Evolutionary conservation across 2,888 invertebrate genomes (phyloP).

Genomic region (Villa cingulata): DNA sequence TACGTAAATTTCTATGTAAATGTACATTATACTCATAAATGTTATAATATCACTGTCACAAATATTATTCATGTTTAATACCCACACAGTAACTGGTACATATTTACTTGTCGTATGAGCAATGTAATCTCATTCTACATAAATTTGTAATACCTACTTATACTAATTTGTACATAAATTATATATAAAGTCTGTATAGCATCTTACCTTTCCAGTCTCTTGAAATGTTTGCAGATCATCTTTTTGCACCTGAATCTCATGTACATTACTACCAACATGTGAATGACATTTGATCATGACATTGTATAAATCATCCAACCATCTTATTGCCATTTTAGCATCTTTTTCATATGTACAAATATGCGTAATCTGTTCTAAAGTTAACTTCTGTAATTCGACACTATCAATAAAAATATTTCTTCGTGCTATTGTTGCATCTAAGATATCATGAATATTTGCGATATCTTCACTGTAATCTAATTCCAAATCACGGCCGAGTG

Average conservation of each 20-base stretch:
- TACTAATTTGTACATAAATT: no score
- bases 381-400: conserved; percentile 60
- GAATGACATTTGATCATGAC: conserved; percentile 54
- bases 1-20: no score
- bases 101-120: no score
- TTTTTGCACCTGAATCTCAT: conserved; percentile 61
- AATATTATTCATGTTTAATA: no score
- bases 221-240: conserved; percentile 62
- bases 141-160: no score
- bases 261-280: conserved; percentile 57
- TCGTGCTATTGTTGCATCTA: conserved; percentile 54
- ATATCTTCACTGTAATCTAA: conserved; percentile 60
- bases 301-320: conserved; percentile 62
- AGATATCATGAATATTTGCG: conserved; percentile 53
- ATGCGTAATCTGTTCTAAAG: conserved; percentile 63
- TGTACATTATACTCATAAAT: no score
- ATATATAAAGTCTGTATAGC: background rate
- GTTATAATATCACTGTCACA: no score
- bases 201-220: conserved; percentile 59
- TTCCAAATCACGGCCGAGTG: conserved; percentile 53
- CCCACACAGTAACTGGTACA: no score
- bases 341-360: conserved; percentile 64
- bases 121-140: no score
- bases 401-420: conserved; percentile 60
- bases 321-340: conserved; percentile 57